A percentile compares a stretch with the other conserved stretches of the same genome.
phyloP scores from a whole-genome alignment of 2,797 vertebrate species.

The Australoheros facetus region DNA sequence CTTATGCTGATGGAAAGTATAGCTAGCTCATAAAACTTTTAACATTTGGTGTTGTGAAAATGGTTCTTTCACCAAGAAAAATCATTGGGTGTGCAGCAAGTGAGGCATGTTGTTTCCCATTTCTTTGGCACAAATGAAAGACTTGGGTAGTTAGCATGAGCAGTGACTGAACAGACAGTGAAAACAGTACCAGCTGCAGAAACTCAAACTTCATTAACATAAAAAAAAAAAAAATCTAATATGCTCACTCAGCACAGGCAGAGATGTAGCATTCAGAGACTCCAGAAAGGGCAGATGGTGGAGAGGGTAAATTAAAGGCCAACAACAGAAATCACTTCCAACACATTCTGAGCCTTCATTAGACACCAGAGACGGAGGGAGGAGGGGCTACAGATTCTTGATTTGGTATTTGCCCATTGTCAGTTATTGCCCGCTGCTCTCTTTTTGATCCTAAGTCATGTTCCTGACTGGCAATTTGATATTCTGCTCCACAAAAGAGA shows the following conservation, averaged over 20 bases:
- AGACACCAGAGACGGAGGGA: constrained; percentile 10
- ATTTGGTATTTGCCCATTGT: constrained; percentile 37
- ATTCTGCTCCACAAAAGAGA: constrained; percentile 4
- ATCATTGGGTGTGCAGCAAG: constrained; percentile 28
- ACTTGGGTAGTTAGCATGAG: constrained; percentile 36
- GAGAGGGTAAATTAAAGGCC: constrained; percentile 44
- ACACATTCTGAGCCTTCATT: constrained; percentile 42
- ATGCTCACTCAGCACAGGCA: constrained; percentile 28
- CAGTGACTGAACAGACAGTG: constrained; percentile 41
- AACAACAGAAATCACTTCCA: constrained; percentile 43
- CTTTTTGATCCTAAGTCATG: constrained; percentile 30
- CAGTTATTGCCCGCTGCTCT: constrained; percentile 8
- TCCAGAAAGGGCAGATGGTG: constrained; percentile 55
- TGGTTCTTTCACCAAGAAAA: constrained; percentile 27
- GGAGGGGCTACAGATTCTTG: not conserved
- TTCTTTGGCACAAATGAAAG: constrained; percentile 34
- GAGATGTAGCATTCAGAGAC: constrained; percentile 26
- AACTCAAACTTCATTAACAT: constrained; percentile 48
- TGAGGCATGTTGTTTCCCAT: constrained; percentile 36
- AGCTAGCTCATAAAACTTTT: constrained; percentile 37
- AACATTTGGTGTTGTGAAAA: constrained; percentile 35
- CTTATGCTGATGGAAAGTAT: constrained; percentile 40
- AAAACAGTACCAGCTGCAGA: constrained; percentile 56
- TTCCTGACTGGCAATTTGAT: constrained; percentile 2
- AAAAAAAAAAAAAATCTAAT: constrained; percentile 22